Base-by-base conservation (phyloP, 1,140 invertebrate species). In the Drosophila seguyi region DNA sequence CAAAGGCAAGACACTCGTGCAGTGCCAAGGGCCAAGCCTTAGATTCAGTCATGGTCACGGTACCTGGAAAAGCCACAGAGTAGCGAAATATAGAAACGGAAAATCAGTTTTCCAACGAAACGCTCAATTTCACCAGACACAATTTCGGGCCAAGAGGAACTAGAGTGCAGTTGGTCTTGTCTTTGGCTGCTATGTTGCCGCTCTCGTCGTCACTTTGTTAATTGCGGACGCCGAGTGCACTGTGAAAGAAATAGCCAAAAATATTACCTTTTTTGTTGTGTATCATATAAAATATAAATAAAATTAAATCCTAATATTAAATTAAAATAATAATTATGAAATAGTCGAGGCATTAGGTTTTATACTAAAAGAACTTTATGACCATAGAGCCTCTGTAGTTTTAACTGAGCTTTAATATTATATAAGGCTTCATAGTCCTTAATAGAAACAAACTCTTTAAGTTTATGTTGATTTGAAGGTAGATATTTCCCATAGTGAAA, bases 81-180 rank as follows among this genome's bases (percentile, higher is more conserved):
- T 31, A 34, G 31, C 38, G 13, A 31, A 58, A 47, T 34, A 27
- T 75, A 34, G 53, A 36, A 59, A 67, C 31, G 53, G 45, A 67
- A 76, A 76, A 76, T 61, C 39, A 27, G 55, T 60, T 76, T 79
- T 38, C 69, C 60, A 60, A 41, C 45, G 34, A 67, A 79, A 61
- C 55, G 76, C 67, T 57, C 34, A 67, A 71, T 81, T 85, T 81
- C 68, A 78, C 72, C 69, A 63, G 56, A 55, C 48, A 18, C 45
- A 47, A 72, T 41, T 77, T 61, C 31, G 57, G 22, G 29, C 41
- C 41, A 11, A 44, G 65, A 38, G 53, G 29, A 52, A 34, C 48
- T 16, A 52, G 29, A 52, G 62, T 44, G 71, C 42, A 44, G 50
- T 44, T 48, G 6, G 36, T 18, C 55, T 50, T 68, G 41, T 41